Base-by-base conservation (phyloP, 1,140 invertebrate species). In the Magallana gigas region DNA sequence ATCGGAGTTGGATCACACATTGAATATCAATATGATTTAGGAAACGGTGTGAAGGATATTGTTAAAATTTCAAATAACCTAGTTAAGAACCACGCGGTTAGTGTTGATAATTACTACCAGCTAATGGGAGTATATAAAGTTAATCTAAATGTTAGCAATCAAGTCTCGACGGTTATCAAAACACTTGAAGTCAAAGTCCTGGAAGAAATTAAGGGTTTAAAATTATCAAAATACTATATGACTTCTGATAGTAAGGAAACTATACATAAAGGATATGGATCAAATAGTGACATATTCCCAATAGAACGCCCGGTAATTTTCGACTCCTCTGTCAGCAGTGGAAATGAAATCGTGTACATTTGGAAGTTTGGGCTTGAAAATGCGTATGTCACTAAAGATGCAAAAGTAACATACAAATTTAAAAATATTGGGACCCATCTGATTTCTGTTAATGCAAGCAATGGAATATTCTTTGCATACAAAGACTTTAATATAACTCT, bases 281-380 rank as follows among this genome's bases (percentile, higher is more conserved):
- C 56, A 12, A 18, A 58, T 3, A 60, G 57, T 57, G 85, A 88
- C 57, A 85, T 89, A 3, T 92, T 89, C 57, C 90, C 91, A 7
- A 58, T 91, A 8, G 91, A 91, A 62, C 81, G 91, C 11, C 48
- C 88, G 71, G 58, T 91, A 8, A 88, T 84, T 36, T 88, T 92
- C 57, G 62, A 87, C n/a, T 60, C 89, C 12, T 83, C 84, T 16
- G 64, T 90, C 11, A 76, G 62, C 8, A 90, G 81, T 56, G 92
- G 92, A 8, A 91, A 91, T 81, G 84, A 88, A 68, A 59, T 92
- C 11, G 90, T 62, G 5, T 92, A 91, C 71, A 57, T 11, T 29
- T 92, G 90, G 92, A 57, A 82, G 7, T 91, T 91, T 18, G 90
- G 90, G 2, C 85, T 90, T 57, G 89, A 88, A n/a, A 85, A 12